Evolutionary conservation across 2,797 vertebrate genomes (phyloP), one percentile per base, ranked within the genome.

Genomic region (Otolemur crassicaudatus): DNA sequence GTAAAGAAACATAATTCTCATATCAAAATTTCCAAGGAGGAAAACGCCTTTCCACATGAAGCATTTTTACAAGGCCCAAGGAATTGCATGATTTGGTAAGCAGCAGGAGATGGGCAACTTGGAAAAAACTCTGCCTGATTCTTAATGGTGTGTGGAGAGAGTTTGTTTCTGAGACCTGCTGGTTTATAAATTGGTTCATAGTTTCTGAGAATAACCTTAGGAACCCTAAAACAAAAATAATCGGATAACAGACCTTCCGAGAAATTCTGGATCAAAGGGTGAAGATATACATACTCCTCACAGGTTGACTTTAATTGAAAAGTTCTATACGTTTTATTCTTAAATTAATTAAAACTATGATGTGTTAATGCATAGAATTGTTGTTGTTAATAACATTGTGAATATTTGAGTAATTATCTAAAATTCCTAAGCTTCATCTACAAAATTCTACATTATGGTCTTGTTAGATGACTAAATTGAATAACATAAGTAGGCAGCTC

Each of bases 141-240:
- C 46, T 67, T 72, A 87, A 70, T 58, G 46, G 77, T 53, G 53
- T 63, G 85, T 69, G 70, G 14, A n/a, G 84, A 86, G 6, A 76
- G 49, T 70, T 90, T 97, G 29, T 69, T 91, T 89, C 84, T 92
- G 73, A 90, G 58, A 83, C 22, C 25, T 83, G 86, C 75, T 96
- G 63, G 37, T 83, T 87, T 91, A 46, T 11, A 92, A 91, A 91
- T 89, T 83, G 53, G 46, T 53, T 94, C 23, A 10, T 72, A 63
- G 40, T 43, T 25, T 88, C 77, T 43, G 82, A 85, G n/a, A 58
- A 75, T 58, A 83, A 60, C 31, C 34, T 85, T 60, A 79, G 75
- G 37, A 90, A 49, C 87, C 7, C 40, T 81, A 92, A 53, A 90
- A 82, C 22, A 90, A 81, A 90, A 17, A 87, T 10, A 72, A 70